A percentile compares a stretch with the other conserved stretches of the same genome.
Evolutionary conservation across 2,797 vertebrate species (phyloP).

Genomic region (Chloroceryle amazona): DNA sequence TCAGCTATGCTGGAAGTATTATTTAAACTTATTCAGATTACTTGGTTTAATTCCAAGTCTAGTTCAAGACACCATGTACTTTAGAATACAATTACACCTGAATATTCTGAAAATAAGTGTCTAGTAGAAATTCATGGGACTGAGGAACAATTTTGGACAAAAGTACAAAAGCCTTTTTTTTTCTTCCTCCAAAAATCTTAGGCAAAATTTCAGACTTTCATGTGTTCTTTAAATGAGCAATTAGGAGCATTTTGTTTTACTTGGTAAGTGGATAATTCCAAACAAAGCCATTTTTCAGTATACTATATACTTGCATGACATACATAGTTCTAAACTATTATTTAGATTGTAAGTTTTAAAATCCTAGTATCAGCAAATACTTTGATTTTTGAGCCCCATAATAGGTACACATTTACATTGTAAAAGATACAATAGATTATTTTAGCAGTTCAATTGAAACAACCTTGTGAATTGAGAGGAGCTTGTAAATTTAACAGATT

Average conservation of each 20-base stretch:
- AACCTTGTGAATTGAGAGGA: neutral
- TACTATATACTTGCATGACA: neutral
- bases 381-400: neutral
- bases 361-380: neutral
- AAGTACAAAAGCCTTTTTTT: neutral
- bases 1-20: neutral
- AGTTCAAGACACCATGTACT: neutral
- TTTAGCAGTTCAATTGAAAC: neutral
- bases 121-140: neutral
- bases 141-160: neutral
- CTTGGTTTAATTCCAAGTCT: neutral
- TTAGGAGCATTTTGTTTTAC: neutral
- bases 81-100: neutral
- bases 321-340: neutral
- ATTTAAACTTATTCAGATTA: neutral
- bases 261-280: neutral
- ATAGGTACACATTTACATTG: neutral
- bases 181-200: neutral
- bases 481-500: neutral
- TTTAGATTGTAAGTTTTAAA: neutral
- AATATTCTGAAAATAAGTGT: neutral
- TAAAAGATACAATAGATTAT: neutral
- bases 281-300: neutral
- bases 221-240: neutral
- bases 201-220: neutral